Percentiles rank a stretch among this genome's conserved stretches.
phyloP scores from a whole-genome alignment of 2,888 invertebrate genomes.

The Shargacucullia verbasci region DNA sequence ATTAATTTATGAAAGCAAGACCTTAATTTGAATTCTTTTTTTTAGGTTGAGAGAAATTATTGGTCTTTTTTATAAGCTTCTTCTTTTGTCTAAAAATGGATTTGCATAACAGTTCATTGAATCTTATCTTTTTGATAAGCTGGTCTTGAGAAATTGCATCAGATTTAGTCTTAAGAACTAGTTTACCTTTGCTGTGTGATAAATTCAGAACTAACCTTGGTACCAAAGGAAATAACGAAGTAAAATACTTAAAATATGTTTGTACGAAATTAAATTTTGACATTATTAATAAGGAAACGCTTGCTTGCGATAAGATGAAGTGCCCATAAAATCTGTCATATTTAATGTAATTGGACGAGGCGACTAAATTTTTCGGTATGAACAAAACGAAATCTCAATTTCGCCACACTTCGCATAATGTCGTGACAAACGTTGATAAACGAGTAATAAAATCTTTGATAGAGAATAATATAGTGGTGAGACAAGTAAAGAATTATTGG shows the following conservation, averaged over 20 bases:
- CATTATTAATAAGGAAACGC: constrained; percentile 31
- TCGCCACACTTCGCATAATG: constrained; percentile 33
- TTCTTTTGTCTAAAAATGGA: no score
- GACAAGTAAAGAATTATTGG: background rate
- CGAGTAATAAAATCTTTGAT: constrained; percentile 51
- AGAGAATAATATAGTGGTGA: constrained; percentile 25
- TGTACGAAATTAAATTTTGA: constrained; percentile 24
- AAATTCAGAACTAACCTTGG: constrained; percentile 30
- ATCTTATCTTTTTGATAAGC: no score
- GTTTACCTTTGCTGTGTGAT: constrained; percentile 10
- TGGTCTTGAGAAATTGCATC: constrained; percentile 11
- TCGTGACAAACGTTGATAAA: constrained; percentile 71
- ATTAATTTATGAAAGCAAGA: constrained; percentile 11
- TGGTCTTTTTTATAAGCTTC: no score
- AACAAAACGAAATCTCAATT: constrained; percentile 17
- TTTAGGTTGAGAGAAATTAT: background rate
- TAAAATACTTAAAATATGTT: constrained; percentile 24
- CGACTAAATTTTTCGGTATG: constrained; percentile 24
- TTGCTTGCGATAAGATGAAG: constrained; percentile 23
- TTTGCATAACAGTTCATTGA: no score
- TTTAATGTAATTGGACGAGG: constrained; percentile 28
- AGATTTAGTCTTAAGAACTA: constrained; percentile 5
- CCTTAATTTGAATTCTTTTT: background rate
- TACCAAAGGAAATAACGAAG: constrained; percentile 24
- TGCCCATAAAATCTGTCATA: constrained; percentile 26